phyloP scores from a whole-genome alignment of 1,140 invertebrate genomes.

The Diuraphis noxia region DNA sequence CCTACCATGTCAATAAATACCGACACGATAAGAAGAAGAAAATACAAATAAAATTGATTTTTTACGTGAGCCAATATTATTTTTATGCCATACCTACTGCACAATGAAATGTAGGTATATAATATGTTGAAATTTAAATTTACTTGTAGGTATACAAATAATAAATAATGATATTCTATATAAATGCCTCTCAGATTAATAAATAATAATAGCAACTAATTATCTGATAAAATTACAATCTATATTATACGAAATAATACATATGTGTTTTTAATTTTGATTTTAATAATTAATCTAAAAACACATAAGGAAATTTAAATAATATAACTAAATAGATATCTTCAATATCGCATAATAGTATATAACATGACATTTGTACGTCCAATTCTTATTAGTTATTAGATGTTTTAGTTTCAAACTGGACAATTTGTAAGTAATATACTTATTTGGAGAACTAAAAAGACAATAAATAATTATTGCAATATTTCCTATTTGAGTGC shows the following conservation, averaged over 20 bases:
- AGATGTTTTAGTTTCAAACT: background rate
- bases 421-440: background rate
- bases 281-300: background rate
- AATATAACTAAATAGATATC: background rate
- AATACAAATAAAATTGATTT: no score
- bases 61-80: no score
- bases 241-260: background rate
- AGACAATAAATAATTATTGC: no score
- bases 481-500: no score
- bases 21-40: no score
- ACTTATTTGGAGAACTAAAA: background rate
- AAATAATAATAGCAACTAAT: background rate
- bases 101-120: no score
- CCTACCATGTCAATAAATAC: no score
- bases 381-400: no score
- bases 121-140: background rate
- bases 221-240: background rate
- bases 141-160: background rate
- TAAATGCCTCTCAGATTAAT: background rate
- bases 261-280: no score
- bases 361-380: background rate
- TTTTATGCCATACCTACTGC: background rate
- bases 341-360: background rate
- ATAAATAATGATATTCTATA: background rate
- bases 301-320: background rate